Conservation (phyloP, 2,888 invertebrate species). For the Diloba caeruleocephala region DNA sequence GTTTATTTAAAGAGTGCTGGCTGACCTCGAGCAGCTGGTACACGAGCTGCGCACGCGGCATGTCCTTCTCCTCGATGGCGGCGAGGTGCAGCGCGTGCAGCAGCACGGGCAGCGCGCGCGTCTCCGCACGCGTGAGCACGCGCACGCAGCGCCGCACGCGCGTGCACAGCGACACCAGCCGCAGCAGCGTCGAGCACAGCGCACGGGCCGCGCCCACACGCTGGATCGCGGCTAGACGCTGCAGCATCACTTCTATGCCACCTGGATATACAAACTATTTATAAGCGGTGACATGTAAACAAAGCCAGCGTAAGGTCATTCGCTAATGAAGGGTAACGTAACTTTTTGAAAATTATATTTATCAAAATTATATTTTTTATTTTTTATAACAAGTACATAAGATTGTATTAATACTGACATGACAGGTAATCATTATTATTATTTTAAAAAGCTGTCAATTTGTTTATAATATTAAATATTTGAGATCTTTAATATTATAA, state of each 20-base stretch:
- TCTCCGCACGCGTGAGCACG: constrained; percentile 95
- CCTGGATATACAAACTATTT: constrained; percentile 62
- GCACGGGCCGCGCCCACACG: constrained; percentile 96
- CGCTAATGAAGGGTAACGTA: no score
- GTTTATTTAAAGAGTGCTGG: no score
- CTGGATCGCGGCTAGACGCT: constrained; percentile 95
- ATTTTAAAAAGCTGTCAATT: no score
- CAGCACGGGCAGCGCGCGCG: constrained; percentile 95
- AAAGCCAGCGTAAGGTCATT: no score
- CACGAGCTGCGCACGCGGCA: constrained; percentile 93
- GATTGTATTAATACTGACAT: no score
- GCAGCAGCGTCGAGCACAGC: constrained; percentile 96
- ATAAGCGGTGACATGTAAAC: not conserved
- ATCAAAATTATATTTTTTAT: no score
- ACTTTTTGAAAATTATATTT: no score
- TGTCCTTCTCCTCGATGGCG: constrained; percentile 89
- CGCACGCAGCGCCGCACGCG: constrained; percentile 97
- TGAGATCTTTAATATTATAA: no score
- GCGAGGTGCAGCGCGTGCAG: constrained; percentile 94
- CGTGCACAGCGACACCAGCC: constrained; percentile 96
- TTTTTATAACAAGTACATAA: no score
- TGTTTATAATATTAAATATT: no score
- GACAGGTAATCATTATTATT: no score
- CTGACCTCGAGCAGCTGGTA: constrained; percentile 95
- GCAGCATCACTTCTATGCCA: constrained; percentile 93